Conservation (phyloP, 92 coral and sea anemone genomes). For the Phenganax marumi region DNA sequence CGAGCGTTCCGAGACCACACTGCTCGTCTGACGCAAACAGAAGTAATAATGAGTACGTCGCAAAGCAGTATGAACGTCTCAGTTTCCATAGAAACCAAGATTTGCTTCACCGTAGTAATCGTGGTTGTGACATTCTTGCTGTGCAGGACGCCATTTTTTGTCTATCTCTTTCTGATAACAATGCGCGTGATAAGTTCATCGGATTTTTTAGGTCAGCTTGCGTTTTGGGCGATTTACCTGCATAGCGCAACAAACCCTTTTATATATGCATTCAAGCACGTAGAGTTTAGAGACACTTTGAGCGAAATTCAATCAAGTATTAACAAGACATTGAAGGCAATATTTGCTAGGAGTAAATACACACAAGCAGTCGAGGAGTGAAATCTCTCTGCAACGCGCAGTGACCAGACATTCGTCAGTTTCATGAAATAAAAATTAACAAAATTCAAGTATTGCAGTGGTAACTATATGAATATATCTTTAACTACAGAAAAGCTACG, state of each 20-base stretch:
- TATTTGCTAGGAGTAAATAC: background rate
- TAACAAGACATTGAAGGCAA: constrained; percentile 24
- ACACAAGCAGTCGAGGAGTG: constrained; percentile 24
- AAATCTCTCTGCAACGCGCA: background rate
- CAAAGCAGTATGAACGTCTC: constrained; percentile 64
- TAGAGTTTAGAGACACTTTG: constrained; percentile 77
- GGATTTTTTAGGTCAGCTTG: constrained; percentile 80
- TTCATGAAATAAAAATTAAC: too few relatives aligned
- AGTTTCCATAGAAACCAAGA: constrained; percentile 67
- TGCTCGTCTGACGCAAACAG: constrained; percentile 61
- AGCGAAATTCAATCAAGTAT: constrained; percentile 56
- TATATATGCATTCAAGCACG: constrained; percentile 83
- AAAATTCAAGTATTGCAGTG: too few relatives aligned
- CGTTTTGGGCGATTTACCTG: constrained; percentile 92
- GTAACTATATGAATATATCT: too few relatives aligned
- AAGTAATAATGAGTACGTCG: constrained; percentile 60
- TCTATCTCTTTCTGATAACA: constrained; percentile 68
- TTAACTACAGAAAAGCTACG: too few relatives aligned
- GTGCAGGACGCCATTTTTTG: constrained; percentile 86
- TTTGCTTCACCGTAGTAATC: constrained; percentile 67
- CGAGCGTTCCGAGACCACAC: constrained; percentile 66
- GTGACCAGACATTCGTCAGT: too few relatives aligned
- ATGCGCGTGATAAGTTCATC: constrained; percentile 58
- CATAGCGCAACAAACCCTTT: constrained; percentile 95
- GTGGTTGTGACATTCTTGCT: constrained; percentile 71